A percentile compares a stretch with the other conserved stretches of the same genome.
Conservation (phyloP, 1,140 invertebrate species). For the Drepana arcuata region DNA sequence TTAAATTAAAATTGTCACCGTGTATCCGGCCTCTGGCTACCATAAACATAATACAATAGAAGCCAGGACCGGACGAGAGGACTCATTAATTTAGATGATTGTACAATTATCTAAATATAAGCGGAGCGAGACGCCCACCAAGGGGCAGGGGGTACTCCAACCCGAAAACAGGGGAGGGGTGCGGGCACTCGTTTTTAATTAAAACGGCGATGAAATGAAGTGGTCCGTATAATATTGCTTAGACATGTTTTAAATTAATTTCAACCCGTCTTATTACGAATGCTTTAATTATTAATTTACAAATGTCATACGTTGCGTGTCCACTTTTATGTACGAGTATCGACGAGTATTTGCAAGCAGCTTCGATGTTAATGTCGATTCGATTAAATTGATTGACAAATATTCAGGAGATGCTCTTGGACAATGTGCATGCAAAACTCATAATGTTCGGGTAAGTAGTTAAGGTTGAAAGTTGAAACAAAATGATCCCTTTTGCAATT, state of each 20-base stretch:
- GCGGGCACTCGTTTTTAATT: slow-evolving; percentile 70
- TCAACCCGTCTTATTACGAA: slow-evolving; percentile 39
- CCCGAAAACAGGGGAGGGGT: slow-evolving; percentile 59
- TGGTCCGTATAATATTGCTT: slow-evolving; percentile 70
- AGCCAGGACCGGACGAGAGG: slow-evolving; percentile 57
- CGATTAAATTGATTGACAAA: too few relatives aligned
- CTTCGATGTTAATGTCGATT: too few relatives aligned
- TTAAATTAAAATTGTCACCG: slow-evolving; percentile 48
- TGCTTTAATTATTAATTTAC: too few relatives aligned
- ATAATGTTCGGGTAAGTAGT: too few relatives aligned
- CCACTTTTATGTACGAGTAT: too few relatives aligned
- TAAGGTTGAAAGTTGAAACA: too few relatives aligned
- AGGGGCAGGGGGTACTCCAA: slow-evolving; percentile 52
- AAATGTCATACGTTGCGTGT: too few relatives aligned
- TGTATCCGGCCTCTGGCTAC: slow-evolving; percentile 33
- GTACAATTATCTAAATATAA: slow-evolving; percentile 73
- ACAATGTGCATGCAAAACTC: too few relatives aligned
- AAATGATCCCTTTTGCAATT: too few relatives aligned
- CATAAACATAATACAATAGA: slow-evolving; percentile 61
- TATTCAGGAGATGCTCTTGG: too few relatives aligned
- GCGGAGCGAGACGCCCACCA: slow-evolving; percentile 62
- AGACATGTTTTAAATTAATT: slow-evolving; percentile 68
- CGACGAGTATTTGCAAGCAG: too few relatives aligned
- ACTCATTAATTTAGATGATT: slow-evolving; percentile 72
- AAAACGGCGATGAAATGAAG: slow-evolving; percentile 69